Evolutionary conservation across 53 echinoderm and acorn worm genomes (phyloP), one percentile per base, ranked within the genome.

Genomic region (Astropecten irregularis): DNA sequence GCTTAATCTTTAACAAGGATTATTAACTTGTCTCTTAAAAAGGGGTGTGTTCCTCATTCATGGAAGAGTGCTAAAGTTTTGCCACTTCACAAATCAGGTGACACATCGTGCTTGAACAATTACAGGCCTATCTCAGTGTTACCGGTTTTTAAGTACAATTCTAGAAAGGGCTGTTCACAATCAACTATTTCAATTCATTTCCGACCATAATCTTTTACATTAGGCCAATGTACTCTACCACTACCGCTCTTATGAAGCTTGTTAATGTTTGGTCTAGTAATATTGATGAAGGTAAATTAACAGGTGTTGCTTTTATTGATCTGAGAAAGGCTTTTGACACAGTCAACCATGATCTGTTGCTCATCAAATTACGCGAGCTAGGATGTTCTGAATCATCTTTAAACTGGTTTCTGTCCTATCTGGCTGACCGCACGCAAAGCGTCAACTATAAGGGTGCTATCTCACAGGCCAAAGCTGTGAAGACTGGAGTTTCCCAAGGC

Each of bases 301-400:
- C 79, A 20, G 63, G 39, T 15, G 59, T 59, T 0, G 59, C 42
- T 29, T 76, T 32, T 40, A 49, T 67, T 33, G 68, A 83, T 25
- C 68, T 83, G 14, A 82, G 62, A 38, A 85, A 85, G 48, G 72
- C 85, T 42, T 84, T 72, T 26, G 73, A 84, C 44, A 74, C 76
- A 11, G 61, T 73, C 0, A 73, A 73, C 31, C 73, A 85, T 62
- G 35, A 36, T 8, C 52, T 81, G 37, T 48, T 84, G 26, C 46
- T 71, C 0, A 33, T 15, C 28, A 68, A 68, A 68, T 26, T 68
- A 40, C 21, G 47, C 22, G 40, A 40, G 25, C 40, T 50, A 19
- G 50, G 50, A 19, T 50, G 50, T 19, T 50, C 50, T 14, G 19
- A 50, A 18, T 2, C 15, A 50, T 50, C 50, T 2, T 18, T 50